Conservation (phyloP, 2,113 vertebrate genomes). For the Prolemur simus region DNA sequence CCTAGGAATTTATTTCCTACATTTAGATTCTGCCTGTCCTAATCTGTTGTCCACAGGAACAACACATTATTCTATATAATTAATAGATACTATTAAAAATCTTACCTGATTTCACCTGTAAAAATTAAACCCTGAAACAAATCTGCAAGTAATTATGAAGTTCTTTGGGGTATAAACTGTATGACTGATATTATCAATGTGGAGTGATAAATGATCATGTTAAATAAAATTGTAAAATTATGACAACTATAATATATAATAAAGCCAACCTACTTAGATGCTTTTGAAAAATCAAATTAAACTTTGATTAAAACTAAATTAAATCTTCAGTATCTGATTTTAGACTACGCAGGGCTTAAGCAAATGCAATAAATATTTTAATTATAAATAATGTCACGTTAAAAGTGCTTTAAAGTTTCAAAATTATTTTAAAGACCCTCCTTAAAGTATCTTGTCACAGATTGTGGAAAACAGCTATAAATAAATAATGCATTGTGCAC, state of each 20-base stretch:
- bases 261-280: background rate
- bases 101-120: background rate
- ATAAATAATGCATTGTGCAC: background rate
- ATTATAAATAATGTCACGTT: background rate
- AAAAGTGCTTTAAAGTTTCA: conserved; percentile 19
- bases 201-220: background rate
- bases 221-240: background rate
- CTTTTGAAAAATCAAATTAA: background rate
- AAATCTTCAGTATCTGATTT: conserved; percentile 21
- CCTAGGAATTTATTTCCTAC: background rate
- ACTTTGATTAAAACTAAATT: background rate
- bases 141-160: background rate
- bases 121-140: conserved; percentile 39
- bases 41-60: background rate
- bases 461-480: background rate
- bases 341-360: background rate
- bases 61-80: background rate
- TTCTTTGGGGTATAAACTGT: background rate
- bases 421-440: conserved; percentile 1
- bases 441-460: background rate
- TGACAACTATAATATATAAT: background rate
- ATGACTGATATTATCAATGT: background rate
- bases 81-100: background rate
- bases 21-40: background rate
- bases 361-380: conserved; percentile 34